A percentile compares a stretch with the other conserved stretches of the same genome.
Conservation (phyloP, 2,888 invertebrate species). For the Microchrysa polita region DNA sequence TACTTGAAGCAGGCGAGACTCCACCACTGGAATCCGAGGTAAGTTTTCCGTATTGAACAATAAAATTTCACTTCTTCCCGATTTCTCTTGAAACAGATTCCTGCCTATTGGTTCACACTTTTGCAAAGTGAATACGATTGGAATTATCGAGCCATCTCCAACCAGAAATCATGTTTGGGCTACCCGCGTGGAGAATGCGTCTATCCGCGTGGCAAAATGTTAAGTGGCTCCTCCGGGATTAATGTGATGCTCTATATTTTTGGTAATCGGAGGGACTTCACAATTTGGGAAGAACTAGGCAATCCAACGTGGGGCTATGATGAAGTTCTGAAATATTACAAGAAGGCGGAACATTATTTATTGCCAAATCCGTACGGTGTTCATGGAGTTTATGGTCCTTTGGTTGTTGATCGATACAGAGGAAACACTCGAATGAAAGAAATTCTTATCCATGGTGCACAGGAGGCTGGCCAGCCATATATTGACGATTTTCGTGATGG, state of each 20-base stretch:
- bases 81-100: slow-evolving; percentile 60
- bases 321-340: slow-evolving; percentile 78
- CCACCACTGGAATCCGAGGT: slow-evolving; percentile 26
- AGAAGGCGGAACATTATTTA: slow-evolving; percentile 77
- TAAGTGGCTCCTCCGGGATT: slow-evolving; percentile 79
- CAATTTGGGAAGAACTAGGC: slow-evolving; percentile 77
- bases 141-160: slow-evolving; percentile 58
- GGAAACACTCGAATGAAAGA: slow-evolving; percentile 73
- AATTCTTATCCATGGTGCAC: slow-evolving; percentile 73
- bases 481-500: slow-evolving; percentile 76
- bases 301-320: slow-evolving; percentile 77
- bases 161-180: slow-evolving; percentile 54
- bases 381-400: slow-evolving; percentile 55
- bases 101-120: slow-evolving; percentile 53
- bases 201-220: slow-evolving; percentile 79
- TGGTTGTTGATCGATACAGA: slow-evolving; percentile 70
- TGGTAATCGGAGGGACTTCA: slow-evolving; percentile 81
- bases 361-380: slow-evolving; percentile 69
- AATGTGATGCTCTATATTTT: slow-evolving; percentile 87
- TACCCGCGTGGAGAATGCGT: slow-evolving; percentile 65
- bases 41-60: slow-evolving; percentile 23
- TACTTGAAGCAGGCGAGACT: slow-evolving; percentile 16
- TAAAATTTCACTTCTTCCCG: not conserved
- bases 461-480: slow-evolving; percentile 69
- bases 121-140: slow-evolving; percentile 55